Conservation (phyloP, 2,888 invertebrate species). For the Sarcophaga subvicina region DNA sequence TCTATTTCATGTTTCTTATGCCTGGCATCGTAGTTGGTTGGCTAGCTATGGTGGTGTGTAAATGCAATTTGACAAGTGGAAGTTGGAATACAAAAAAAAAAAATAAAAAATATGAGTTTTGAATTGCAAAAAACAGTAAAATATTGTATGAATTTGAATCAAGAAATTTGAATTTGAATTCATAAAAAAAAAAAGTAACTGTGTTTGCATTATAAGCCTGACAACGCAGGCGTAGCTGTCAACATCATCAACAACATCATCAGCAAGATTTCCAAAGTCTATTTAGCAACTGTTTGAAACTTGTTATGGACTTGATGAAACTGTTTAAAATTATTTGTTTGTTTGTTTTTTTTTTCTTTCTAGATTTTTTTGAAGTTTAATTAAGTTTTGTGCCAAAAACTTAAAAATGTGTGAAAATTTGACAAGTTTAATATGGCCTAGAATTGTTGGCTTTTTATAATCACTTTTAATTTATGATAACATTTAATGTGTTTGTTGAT, state of each 20-base stretch:
- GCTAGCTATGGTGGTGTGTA: conserved; percentile 44
- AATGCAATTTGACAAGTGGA: conserved; percentile 69
- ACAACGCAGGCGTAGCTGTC: conserved; percentile 66
- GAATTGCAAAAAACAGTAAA: conserved; percentile 12
- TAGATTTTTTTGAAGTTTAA: conserved; percentile 77
- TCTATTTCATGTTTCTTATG: conserved; percentile 33
- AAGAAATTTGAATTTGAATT: background rate
- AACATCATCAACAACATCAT: conserved; percentile 39
- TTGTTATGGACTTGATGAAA: conserved; percentile 66
- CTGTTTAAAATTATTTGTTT: conserved; percentile 65
- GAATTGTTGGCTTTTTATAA: conserved; percentile 65
- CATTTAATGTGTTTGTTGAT: conserved; percentile 55
- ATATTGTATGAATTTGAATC: too few species aligned
- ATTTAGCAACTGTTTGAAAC: conserved; percentile 56
- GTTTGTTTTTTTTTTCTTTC: background rate
- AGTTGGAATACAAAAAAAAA: conserved; percentile 21
- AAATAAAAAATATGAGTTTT: conserved; percentile 45
- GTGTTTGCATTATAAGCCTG: conserved; percentile 35
- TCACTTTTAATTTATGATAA: conserved; percentile 58
- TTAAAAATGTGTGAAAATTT: conserved; percentile 80
- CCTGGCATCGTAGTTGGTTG: background rate
- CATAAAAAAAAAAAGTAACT: conserved; percentile 4
- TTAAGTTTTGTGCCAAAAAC: conserved; percentile 80
- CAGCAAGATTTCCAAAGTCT: conserved; percentile 17
- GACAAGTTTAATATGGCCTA: conserved; percentile 80